A percentile compares a stretch with the other conserved stretches of the same genome.
These are phyloP conservation scores for Chloroceryle aenea DNA, from an alignment of 2,113 vertebrate species.

Conservation along the genomic window DNA sequence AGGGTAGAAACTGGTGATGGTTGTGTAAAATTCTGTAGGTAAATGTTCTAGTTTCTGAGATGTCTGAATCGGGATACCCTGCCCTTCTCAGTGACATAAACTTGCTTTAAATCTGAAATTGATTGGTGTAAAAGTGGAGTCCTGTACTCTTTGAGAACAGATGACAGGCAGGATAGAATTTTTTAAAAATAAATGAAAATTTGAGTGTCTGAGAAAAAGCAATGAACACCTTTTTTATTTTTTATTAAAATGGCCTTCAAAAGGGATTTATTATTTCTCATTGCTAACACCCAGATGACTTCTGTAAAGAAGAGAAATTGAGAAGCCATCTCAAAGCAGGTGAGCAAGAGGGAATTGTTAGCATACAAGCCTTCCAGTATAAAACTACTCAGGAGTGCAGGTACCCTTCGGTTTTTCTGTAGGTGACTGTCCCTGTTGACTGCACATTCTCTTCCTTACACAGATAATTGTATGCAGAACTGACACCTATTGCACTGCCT, in stretches of 20 bases:
- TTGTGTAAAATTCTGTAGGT: neutral
- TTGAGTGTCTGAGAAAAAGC: neutral
- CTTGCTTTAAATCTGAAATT: neutral
- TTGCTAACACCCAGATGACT: neutral
- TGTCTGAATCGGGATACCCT: neutral
- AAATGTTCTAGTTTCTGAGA: neutral
- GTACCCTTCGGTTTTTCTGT: neutral
- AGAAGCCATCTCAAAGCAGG: neutral
- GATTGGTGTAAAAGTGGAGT: neutral
- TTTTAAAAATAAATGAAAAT: neutral
- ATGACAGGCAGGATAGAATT: neutral
- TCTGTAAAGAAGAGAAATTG: neutral
- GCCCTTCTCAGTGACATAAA: neutral
- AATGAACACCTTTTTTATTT: neutral
- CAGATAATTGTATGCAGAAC: slow-evolving; percentile 39
- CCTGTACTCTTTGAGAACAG: neutral
- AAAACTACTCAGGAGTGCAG: neutral
- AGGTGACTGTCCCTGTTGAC: neutral
- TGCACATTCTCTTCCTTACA: neutral
- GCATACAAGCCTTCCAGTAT: neutral
- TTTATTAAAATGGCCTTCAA: neutral
- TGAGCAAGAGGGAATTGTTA: neutral
- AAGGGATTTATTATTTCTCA: neutral
- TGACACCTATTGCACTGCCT: slow-evolving; percentile 33
- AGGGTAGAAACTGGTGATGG: neutral